Percentiles rank a stretch among this genome's conserved stretches.
These are phyloP conservation scores for Drosophila prolongata DNA, from an alignment of 2,888 invertebrate genomes.

Conservation along the genomic window DNA sequence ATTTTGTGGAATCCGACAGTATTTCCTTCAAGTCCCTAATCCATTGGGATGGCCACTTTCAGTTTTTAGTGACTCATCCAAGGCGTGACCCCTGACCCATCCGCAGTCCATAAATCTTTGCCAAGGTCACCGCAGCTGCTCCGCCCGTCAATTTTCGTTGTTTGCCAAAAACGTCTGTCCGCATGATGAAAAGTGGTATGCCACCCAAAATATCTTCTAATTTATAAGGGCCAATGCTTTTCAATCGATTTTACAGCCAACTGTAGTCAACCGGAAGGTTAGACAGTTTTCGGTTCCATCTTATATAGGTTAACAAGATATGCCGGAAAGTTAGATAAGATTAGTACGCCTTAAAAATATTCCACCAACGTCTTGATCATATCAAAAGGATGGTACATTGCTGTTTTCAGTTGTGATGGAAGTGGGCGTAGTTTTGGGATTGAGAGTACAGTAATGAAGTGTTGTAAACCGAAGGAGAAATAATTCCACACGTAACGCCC, in stretches of 20 bases:
- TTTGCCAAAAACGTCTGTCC: constrained; percentile 19
- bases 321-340: constrained; percentile 46
- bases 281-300: constrained; percentile 15
- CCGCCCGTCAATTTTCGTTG: constrained; percentile 29
- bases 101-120: constrained; percentile 44
- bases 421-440: not conserved
- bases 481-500: constrained; percentile 30
- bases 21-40: not conserved
- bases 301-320: constrained; percentile 28
- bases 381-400: constrained; percentile 22
- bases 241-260: constrained; percentile 3
- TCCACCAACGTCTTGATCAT: not conserved
- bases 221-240: constrained; percentile 19
- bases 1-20: constrained; percentile 7
- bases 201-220: not conserved
- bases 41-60: constrained; percentile 7
- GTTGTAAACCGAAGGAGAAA: constrained; percentile 6
- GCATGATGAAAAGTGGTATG: constrained; percentile 16
- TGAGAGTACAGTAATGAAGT: constrained; percentile 30
- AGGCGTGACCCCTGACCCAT: constrained; percentile 18
- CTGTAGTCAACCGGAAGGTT: not conserved
- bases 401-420: constrained; percentile 25
- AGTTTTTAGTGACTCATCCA: constrained; percentile 25
- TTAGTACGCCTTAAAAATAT: constrained; percentile 6
- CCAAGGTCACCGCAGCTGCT: constrained; percentile 50